Evolutionary conservation across 2,888 invertebrate species (phyloP), one percentile per base, ranked within the genome.

Genomic region (Hololepta plana): DNA sequence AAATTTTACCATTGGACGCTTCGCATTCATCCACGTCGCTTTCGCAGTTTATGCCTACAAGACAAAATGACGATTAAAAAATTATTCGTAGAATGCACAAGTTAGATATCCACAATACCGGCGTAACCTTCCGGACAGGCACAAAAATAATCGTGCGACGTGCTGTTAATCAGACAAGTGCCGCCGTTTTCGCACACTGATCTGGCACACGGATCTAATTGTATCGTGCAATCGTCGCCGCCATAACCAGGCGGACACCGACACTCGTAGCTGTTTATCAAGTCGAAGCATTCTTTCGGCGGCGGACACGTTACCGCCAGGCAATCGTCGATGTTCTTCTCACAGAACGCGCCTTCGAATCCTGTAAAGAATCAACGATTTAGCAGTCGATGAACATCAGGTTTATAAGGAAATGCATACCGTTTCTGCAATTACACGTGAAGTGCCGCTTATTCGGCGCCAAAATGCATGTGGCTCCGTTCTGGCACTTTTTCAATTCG

Each of bases 21-120:
- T 57, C 50, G 48, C 82, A 82, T 49, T 87, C 87, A 45, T 87
- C 69, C 9, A 84, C 62, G 45, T 87, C 85, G 7, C 29, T n/a
- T n/a, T 64, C 59, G 42, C 69, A 70, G 22, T 36, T 26, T 17
- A 26, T 31, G 12, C 38, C 39, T 35, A 20, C n/a, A n/a, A n/a
- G n/a, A n/a, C n/a, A 17, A 8, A 17, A 17, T 7, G n/a, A 17
- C 27, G 20, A 17, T 19, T 15, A 24, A 17, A 17, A 13, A 24
- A 24, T 20, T 3, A 12, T 17, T 21, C 8, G 14, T 9, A 9
- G 20, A 24, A 24, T 15, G 31, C n/a, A n/a, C n/a, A n/a, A n/a
- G n/a, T n/a, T n/a, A n/a, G n/a, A n/a, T n/a, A n/a, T n/a, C n/a
- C n/a, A n/a, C n/a, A n/a, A n/a, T n/a, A 66, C 76, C 79, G 53